Conservation (phyloP, 1,140 invertebrate species). For the Asbolus verrucosus region DNA sequence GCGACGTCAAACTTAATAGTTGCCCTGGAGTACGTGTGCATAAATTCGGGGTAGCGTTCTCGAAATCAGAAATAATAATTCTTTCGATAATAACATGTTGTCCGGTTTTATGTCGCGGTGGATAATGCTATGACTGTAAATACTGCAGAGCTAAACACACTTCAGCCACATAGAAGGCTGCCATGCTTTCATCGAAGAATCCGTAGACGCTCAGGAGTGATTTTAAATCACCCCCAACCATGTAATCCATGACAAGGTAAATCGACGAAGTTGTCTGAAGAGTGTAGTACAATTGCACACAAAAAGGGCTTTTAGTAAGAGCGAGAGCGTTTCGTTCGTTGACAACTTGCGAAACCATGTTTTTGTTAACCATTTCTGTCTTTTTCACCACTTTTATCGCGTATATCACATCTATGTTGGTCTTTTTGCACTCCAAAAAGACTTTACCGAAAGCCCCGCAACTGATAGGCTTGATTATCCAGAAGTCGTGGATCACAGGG, state of each 20-base stretch:
- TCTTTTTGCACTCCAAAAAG: conserved; percentile 90
- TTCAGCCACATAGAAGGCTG: conserved; percentile 95
- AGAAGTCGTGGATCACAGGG: conserved; percentile 91
- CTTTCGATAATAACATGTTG: conserved; percentile 94
- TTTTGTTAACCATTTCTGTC: conserved; percentile 95
- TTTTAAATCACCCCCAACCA: conserved; percentile 97
- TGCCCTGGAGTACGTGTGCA: conserved; percentile 89
- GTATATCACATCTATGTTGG: conserved; percentile 83
- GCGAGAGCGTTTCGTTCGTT: conserved; percentile 94
- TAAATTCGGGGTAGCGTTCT: conserved; percentile 82
- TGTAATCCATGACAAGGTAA: conserved; percentile 96
- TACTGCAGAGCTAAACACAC: conserved; percentile 94
- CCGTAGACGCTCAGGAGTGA: conserved; percentile 88
- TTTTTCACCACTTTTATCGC: conserved; percentile 99
- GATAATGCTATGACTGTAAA: conserved; percentile 95
- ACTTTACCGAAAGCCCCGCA: conserved; percentile 96
- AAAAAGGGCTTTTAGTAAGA: conserved; percentile 89
- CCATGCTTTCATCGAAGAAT: conserved; percentile 91
- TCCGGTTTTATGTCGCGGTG: conserved; percentile 98
- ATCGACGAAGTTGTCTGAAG: conserved; percentile 87
- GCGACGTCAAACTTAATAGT: conserved; percentile 89
- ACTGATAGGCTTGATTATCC: conserved; percentile 93
- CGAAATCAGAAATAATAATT: conserved; percentile 86
- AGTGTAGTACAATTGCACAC: conserved; percentile 95
- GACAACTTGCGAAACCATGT: conserved; percentile 91